Evolutionary conservation across 2,888 invertebrate genomes (phyloP).

Genomic region (Pachliopta kotzebuea): DNA sequence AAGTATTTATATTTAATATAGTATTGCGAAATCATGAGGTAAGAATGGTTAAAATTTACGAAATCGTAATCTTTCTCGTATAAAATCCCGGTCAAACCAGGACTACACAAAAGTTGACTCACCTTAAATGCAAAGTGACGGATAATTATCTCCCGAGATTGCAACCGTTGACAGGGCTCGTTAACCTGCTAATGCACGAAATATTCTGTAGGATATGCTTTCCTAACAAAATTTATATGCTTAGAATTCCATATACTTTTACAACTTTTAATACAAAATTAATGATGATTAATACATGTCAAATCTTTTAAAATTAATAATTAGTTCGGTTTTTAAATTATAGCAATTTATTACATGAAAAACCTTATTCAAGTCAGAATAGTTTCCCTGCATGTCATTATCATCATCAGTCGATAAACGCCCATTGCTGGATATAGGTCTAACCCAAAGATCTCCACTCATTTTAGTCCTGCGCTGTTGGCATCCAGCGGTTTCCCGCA

Average conservation of each 20-base stretch:
- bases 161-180: constrained; percentile 13
- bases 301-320: neutral
- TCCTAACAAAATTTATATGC: neutral
- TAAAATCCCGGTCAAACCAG: constrained; percentile 1
- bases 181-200: constrained; percentile 16
- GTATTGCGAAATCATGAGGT: neutral
- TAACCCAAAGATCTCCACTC: no score
- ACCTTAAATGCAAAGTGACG: constrained; percentile 12
- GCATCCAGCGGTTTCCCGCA: no score
- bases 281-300: neutral
- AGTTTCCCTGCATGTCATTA: no score
- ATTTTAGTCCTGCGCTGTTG: no score
- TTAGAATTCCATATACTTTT: neutral
- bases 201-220: constrained; percentile 6
- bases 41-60: neutral
- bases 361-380: no score
- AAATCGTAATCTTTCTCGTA: neutral
- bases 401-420: no score
- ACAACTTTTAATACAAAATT: neutral
- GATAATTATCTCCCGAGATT: constrained; percentile 21
- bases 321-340: neutral
- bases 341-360: no score
- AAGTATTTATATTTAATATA: neutral
- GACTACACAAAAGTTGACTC: constrained; percentile 12
- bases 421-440: no score